Evolutionary conservation across 2,797 vertebrate genomes (phyloP).

Genomic region (Peromyscus attwateri): DNA sequence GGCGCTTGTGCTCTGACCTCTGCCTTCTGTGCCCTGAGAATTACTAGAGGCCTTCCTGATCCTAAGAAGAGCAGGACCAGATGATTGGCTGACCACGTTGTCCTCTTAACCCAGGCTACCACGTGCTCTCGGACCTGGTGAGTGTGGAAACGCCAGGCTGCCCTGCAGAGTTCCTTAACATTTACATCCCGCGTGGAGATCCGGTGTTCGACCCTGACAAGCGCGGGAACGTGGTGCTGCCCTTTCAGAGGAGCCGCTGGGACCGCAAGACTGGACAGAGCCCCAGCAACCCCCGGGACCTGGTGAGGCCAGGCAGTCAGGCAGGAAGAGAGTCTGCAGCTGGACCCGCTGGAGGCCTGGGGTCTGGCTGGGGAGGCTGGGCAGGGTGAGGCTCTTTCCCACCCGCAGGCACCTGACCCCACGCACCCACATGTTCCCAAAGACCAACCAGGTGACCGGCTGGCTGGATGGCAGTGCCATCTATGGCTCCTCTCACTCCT

Average conservation of each 20-base stretch:
- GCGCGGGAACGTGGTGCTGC: slow-evolving; percentile 91
- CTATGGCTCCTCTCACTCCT: slow-evolving; percentile 94
- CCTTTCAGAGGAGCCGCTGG: slow-evolving; percentile 94
- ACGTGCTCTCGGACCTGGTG: slow-evolving; percentile 93
- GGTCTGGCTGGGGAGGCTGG: neutral
- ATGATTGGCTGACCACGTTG: neutral
- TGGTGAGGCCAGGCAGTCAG: slow-evolving; percentile 87
- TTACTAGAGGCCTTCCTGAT: neutral
- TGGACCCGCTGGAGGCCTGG: neutral
- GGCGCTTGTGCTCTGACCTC: neutral
- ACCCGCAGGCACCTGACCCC: no score
- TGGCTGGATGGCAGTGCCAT: slow-evolving; percentile 99
- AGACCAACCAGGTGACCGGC: slow-evolving; percentile 94
- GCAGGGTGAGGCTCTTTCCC: neutral
- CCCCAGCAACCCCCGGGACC: slow-evolving; percentile 95
- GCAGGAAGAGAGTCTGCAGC: slow-evolving; percentile 68
- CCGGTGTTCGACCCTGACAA: slow-evolving; percentile 90
- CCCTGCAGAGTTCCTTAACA: slow-evolving; percentile 96
- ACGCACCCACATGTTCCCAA: neutral
- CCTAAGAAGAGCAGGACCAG: accelerated
- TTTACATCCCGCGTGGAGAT: slow-evolving; percentile 92
- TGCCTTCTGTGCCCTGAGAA: neutral
- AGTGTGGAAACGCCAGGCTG: slow-evolving; percentile 91
- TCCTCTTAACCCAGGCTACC: slow-evolving; percentile 91
- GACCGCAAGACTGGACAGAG: slow-evolving; percentile 92